Evolutionary conservation across 2,797 vertebrate species (phyloP), one percentile per base, ranked within the genome.

Genomic region (Remorina albescens): DNA sequence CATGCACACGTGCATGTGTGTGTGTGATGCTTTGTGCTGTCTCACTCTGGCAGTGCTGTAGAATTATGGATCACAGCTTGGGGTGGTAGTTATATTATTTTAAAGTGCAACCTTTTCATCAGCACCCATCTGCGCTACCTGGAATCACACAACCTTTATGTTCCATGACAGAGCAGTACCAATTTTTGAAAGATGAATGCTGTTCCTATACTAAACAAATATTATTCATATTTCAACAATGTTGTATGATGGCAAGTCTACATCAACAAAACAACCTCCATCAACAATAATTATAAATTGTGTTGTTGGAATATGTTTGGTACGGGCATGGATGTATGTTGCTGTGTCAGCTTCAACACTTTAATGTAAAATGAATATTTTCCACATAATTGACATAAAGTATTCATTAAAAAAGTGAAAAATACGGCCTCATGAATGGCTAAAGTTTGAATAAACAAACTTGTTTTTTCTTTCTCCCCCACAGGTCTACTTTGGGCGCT

Each of bases 401-500:
- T 37, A 23, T 41, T n/a, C 11, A 47, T 23, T 13, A 8, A 34
- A 49, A 8, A 3, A 49, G 53, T 5, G 19, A 34, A 36, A 12
- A 30, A 11, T 8, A 16, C 36, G 9, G 3, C 21, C 2, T 56
- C n/a, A 46, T 42, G 3, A 8, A n/a, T 30, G 21, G 8, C 9
- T 44, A 4, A 6, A 47, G 13, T 53, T 51, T n/a, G 7, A 15
- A n/a, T 23, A 6, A 54, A 18, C 9, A 53, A 0, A 51, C 25
- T 0, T 13, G 13, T 10, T 53, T 47, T 15, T 44, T 1, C 2
- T 18, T 74, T 21, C n/a, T 37, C 56, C n/a, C 19, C 15, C 0
- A 8, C 90, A 98, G 97, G 90, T 97, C 46, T 97, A 96, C 81
- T 98, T 98, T 50, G 97, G 97, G 1, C 95, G 97, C 64, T 98